A percentile compares a stretch with the other conserved stretches of the same genome.
phyloP scores from a whole-genome alignment of 2,888 invertebrate species.

The Lobophora halterata region DNA sequence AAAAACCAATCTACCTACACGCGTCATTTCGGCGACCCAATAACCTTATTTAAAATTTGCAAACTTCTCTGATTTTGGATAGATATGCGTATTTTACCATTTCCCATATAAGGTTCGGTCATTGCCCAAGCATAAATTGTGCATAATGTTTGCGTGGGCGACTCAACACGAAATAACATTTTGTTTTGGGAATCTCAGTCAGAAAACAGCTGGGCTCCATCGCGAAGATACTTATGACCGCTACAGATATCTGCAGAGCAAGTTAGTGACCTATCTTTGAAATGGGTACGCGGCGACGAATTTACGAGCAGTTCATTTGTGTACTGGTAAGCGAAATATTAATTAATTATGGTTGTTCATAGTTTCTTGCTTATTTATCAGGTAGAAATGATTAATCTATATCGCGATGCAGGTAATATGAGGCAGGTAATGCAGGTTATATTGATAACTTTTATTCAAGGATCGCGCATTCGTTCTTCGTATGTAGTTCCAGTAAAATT shows the following conservation, averaged over 20 bases:
- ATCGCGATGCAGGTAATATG: too few species aligned
- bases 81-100: constrained; percentile 33
- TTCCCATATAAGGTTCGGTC: constrained; percentile 48
- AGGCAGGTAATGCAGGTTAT: too few species aligned
- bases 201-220: constrained; percentile 50
- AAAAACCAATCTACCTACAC: constrained; percentile 21
- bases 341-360: background rate
- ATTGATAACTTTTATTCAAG: too few species aligned
- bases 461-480: too few species aligned
- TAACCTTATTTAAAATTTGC: constrained; percentile 30
- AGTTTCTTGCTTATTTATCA: too few species aligned
- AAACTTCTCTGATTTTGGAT: constrained; percentile 39
- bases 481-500: too few species aligned
- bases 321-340: constrained; percentile 19
- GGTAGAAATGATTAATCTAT: too few species aligned
- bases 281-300: constrained; percentile 10
- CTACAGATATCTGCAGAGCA: background rate
- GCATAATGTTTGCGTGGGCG: constrained; percentile 56
- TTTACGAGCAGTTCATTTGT: constrained; percentile 9
- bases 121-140: constrained; percentile 56
- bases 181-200: constrained; percentile 43
- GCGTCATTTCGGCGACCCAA: constrained; percentile 25
- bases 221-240: constrained; percentile 34
- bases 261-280: constrained; percentile 8
- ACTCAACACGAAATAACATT: constrained; percentile 49